Conservation (phyloP, 2,797 vertebrate genomes). For the Strix occidentalis region DNA sequence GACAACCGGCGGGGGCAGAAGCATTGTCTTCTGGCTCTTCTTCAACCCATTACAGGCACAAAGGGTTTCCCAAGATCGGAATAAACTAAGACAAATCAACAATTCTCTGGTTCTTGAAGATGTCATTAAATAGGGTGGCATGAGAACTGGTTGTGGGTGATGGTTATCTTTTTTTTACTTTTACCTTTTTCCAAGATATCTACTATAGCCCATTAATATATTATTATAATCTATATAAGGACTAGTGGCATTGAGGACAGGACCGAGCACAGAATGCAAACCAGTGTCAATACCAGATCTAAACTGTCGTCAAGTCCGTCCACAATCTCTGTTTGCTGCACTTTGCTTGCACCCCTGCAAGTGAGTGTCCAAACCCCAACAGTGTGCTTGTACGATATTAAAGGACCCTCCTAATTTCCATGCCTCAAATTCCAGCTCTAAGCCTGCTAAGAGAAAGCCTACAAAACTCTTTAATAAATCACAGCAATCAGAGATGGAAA, state of each 20-base stretch:
- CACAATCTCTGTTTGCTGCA: not conserved
- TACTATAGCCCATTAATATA: not conserved
- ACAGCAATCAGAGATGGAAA: constrained; percentile 54
- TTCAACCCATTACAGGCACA: fast-evolving
- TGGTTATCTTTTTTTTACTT: not conserved
- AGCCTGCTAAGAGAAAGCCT: constrained; percentile 5
- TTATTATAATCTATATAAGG: not conserved
- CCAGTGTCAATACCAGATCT: not conserved
- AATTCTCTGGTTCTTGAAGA: not conserved
- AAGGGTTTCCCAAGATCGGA: not conserved
- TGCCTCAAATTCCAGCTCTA: constrained; percentile 37
- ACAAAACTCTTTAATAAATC: constrained; percentile 69
- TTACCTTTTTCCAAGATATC: not conserved
- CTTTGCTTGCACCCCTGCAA: not conserved
- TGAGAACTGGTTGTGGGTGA: not conserved
- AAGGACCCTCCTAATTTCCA: constrained; percentile 11
- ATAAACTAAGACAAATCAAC: not conserved
- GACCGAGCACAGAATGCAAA: not conserved
- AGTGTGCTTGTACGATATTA: not conserved
- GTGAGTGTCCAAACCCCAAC: not conserved
- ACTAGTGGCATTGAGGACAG: not conserved
- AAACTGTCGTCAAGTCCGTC: not conserved
- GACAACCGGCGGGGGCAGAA: fast-evolving
- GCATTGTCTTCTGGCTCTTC: not conserved
- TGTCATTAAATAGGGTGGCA: not conserved